These are phyloP conservation scores for Tamias sibiricus DNA, from an alignment of 2,113 vertebrate species.

Conservation along the genomic window DNA sequence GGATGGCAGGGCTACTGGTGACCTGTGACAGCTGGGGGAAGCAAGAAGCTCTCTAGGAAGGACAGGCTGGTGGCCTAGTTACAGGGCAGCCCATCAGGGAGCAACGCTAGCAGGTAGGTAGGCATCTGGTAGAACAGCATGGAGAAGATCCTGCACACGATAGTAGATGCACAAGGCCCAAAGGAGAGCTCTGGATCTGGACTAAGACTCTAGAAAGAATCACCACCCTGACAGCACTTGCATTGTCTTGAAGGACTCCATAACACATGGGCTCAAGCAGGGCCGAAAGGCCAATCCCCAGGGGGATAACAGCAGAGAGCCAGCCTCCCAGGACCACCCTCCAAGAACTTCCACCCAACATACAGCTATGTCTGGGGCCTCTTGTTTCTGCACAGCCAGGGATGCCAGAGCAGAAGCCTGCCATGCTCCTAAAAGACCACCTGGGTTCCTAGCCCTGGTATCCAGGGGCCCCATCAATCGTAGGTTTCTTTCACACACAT, in stretches of 20 bases:
- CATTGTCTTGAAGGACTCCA: neutral
- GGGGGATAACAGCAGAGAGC: neutral
- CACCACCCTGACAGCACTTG: neutral
- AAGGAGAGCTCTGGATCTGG: neutral
- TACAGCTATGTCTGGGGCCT: neutral
- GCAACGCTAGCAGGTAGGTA: too few species aligned
- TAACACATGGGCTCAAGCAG: neutral
- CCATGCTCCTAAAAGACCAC: neutral
- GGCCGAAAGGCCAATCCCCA: neutral
- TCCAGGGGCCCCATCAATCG: neutral
- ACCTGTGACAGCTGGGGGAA: too few species aligned
- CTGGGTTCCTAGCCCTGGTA: fast-evolving
- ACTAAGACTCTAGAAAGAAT: neutral
- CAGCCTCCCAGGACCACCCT: neutral
- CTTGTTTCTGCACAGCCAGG: neutral
- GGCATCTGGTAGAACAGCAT: neutral
- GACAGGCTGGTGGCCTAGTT: neutral
- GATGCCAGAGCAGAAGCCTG: neutral
- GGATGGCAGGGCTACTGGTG: neutral
- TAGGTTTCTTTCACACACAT: neutral
- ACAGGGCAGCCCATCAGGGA: neutral
- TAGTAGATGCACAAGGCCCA: neutral
- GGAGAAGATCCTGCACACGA: neutral
- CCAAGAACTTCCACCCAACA: too few species aligned
- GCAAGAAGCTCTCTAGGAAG: neutral